Evolutionary conservation across 2,113 vertebrate genomes (phyloP), one percentile per base, ranked within the genome.

Genomic region (Gracilinanus agilis): DNA sequence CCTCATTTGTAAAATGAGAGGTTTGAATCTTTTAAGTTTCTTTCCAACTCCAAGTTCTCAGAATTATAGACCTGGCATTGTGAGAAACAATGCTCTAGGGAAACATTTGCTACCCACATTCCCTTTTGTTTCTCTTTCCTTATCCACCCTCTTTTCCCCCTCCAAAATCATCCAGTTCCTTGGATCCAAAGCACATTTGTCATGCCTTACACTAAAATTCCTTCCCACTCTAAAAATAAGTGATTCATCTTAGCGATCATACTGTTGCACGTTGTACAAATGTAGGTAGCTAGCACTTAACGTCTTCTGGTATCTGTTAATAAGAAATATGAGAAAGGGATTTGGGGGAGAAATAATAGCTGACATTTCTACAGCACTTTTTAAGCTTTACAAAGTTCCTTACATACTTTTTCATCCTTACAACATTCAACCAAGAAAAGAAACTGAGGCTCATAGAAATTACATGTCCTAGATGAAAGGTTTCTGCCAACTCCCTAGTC

Each of bases 331-430:
- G n/a, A 83, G n/a, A 83, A 40, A 83, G n/a, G n/a, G 67, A 40
- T 83, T 83, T 40, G 16, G n/a, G 34, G 67, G 19, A 83, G n/a
- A 83, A 83, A 83, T 40, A 94, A 58, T 10, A 88, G 2, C 55
- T 91, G 61, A 55, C 54, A 67, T 92, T 90, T 90, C 24, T 44
- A 93, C 9, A 53, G n/a, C 3, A 34, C 12, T 92, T 61, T 53
- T 40, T 95, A 83, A 25, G 23, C 89, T 91, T 94, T 67, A 23
- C 53, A 88, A 54, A 58, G 25, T 67, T 25, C 55, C 89, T 93
- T 92, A 25, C 55, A 83, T 89, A 91, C 24, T n/a, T 2, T 53
- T 93, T 53, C 54, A 90, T 29, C 58, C 92, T 92, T 55, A 2
- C n/a, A 89, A 56, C 2, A 83, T 54, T 13, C 91, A 83, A 29